Conservation (phyloP, 2,797 vertebrate genomes). For the Intellagama lesueurii region DNA sequence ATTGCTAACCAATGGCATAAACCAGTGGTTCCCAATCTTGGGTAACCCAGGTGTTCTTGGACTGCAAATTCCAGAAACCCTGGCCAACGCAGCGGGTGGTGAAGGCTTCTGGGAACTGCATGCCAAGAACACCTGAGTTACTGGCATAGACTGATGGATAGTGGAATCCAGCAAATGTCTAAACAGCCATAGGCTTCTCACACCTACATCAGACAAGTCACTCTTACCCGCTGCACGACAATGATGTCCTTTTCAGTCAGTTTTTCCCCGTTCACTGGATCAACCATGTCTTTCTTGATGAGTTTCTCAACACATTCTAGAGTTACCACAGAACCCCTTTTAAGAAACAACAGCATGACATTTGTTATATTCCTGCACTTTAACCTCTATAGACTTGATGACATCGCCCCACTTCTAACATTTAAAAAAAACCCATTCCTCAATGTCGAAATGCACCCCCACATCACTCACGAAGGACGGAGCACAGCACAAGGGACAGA, state of each 20-base stretch:
- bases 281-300: conserved; percentile 90
- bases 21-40: background rate
- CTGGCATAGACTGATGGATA: background rate
- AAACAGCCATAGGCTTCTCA: background rate
- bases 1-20: too few species aligned
- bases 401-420: background rate
- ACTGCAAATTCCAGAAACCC: background rate
- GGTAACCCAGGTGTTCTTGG: background rate
- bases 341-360: too few species aligned
- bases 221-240: conserved; percentile 86
- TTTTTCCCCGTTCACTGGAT: conserved; percentile 84
- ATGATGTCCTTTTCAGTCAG: conserved; percentile 88
- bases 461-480: conserved; percentile 84
- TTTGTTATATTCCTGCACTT: background rate
- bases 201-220: background rate
- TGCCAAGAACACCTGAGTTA: too few species aligned
- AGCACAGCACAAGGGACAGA: conserved; percentile 89
- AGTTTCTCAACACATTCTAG: conserved; percentile 91
- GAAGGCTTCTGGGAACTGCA: too few species aligned
- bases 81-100: too few species aligned
- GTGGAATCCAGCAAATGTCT: background rate
- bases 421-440: background rate
- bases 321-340: conserved; percentile 88
- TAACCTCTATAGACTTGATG: background rate
- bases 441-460: background rate